Base-by-base conservation (phyloP, 2,888 invertebrate genomes). In the Penaeus monodon region DNA sequence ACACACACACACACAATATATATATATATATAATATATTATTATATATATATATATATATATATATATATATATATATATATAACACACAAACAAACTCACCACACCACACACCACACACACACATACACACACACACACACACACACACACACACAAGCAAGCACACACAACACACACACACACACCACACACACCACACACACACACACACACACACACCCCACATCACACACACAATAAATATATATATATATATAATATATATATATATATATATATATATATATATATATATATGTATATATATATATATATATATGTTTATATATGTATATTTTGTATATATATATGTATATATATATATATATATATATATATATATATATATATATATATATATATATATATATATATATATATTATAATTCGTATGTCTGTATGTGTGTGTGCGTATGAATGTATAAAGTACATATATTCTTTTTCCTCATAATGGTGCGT, bases 191-290 rank as follows among this genome's bases (percentile, higher is more conserved):
- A 70, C 17, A 27, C 24, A 70, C 14, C 3, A 20, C 24, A 22
- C 24, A 6, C 2, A 2, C 24, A 24, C 24, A 6, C 24, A 17
- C 24, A 24, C 24, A 22, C 24, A 70, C 24, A 70, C 24, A 70
- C 6, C n/a, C n/a, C 17, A 27, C 24, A 70, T 29, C 3, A 20
- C 24, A 22, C 24, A 6, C 2, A 2, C 24, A 24, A 70, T 70
- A 70, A 4, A 70, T 24, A 70, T 24, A 70, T 24, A 70, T 24
- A 70, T 24, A 70, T 68, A 68, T 68, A 68, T 68, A 68, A 68
- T 68, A 70, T 70, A 70, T 70, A 70, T 70, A 70, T 70, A 70
- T 70, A 70, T 70, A 70, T 70, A 70, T 70, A 22, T 70, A 20
- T 70, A 70, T 70, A 70, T 70, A 70, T 70, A 70, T 70, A 70